These are phyloP conservation scores for Sorex maritimensis DNA, from an alignment of 2,797 vertebrate species.

Conservation along the genomic window DNA sequence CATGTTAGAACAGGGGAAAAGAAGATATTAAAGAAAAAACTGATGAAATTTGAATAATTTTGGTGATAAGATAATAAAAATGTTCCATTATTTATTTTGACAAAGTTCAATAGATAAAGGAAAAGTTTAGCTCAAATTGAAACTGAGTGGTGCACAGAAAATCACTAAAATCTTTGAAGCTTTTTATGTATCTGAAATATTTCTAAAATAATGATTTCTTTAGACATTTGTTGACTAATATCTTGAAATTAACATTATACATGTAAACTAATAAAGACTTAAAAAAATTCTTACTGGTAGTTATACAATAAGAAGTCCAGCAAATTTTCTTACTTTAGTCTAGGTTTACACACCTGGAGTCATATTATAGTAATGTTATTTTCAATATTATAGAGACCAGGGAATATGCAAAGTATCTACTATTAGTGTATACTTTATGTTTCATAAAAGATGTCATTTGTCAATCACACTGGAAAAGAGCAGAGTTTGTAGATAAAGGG, in stretches of 20 bases:
- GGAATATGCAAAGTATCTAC: not conserved
- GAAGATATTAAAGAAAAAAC: not conserved
- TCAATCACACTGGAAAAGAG: constrained; percentile 56
- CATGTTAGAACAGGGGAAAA: not conserved
- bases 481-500: no score
- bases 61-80: not conserved
- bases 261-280: not conserved
- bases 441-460: no score
- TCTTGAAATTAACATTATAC: constrained; percentile 3
- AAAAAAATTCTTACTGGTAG: constrained; percentile 33
- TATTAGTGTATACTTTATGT: accelerated
- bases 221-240: not conserved
- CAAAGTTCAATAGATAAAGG: not conserved
- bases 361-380: not conserved
- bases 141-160: not conserved
- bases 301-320: constrained; percentile 7
- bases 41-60: constrained; percentile 19
- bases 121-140: not conserved
- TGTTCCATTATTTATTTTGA: not conserved
- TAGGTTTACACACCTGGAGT: not conserved
- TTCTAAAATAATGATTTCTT: not conserved
- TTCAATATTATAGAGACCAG: not conserved
- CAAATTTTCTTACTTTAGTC: not conserved
- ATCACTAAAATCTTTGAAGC: not conserved
- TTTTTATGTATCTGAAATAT: not conserved